Evolutionary conservation across 2,113 vertebrate genomes (phyloP), one percentile per base, ranked within the genome.

Genomic region (Nothobranchius furzeri): DNA sequence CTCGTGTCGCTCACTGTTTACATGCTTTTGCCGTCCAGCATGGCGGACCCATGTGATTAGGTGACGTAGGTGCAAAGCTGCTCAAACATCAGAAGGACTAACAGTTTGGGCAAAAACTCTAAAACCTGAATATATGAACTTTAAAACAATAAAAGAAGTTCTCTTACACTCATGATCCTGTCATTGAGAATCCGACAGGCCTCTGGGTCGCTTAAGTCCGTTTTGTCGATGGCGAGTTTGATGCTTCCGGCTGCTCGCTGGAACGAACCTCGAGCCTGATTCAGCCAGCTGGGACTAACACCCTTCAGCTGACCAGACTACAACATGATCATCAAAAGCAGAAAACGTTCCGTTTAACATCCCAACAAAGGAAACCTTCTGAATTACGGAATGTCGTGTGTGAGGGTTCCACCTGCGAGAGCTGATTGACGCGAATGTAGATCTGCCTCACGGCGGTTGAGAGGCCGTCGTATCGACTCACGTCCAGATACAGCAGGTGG

Each of bases 161-260:
- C 12, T 35, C 73, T 82, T 80, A 99, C 98, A 86, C 61, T 95
- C 96, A 98, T 98, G 77, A 98, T 87, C 56, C 95, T 93, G 83
- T 98, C 92, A 62, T 98, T 98, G 81, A 98, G 83, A 59, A 86
- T 78, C 9, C 94, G 93, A 78, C 94, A 94, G 63, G 93, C 70
- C 9, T 92, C 81, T 10, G 12, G 69, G 71, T 96, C 88, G 0
- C 71, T 77, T 11, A 77, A 42, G 79, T 98, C 94, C 0, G 93
- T 94, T 42, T 91, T 92, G 1, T 0, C 0, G 0, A 94, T 85
- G 49, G 87, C 88, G 0, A 0, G 50, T 1, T n/a, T 73, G 68
- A 98, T 85, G 14, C 9, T 4, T 0, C 2, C 12, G 2, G 82
- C 85, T 1, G 95, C 96, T 11, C 95, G 89, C 4, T 55, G 50